A percentile compares a stretch with the other conserved stretches of the same genome.
Conservation (phyloP, 53 echinoderm and acorn worm species). For the Antedon mediterranea region DNA sequence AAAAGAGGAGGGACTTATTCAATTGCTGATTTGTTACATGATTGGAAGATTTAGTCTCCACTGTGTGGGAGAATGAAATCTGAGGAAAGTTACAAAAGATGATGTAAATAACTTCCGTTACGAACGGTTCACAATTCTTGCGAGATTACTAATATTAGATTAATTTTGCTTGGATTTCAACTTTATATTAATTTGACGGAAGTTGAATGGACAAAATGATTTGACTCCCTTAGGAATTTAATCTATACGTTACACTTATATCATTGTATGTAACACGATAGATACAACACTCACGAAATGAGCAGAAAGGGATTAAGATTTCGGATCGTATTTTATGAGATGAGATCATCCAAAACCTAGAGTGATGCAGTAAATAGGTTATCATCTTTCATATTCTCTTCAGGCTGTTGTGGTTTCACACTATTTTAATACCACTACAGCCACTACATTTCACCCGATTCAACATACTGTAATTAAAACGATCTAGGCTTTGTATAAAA, state of each 20-base stretch:
- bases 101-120: neutral
- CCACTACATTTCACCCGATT: too few species aligned
- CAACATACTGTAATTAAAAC: too few species aligned
- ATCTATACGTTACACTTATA: neutral
- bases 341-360: too few species aligned
- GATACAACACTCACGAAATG: too few species aligned
- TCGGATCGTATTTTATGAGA: too few species aligned
- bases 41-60: neutral
- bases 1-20: neutral
- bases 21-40: neutral
- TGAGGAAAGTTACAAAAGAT: neutral
- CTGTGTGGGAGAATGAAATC: neutral
- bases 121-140: neutral
- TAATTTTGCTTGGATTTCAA: neutral
- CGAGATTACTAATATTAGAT: neutral
- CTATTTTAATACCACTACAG: too few species aligned
- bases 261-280: neutral
- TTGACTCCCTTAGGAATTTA: neutral
- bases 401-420: too few species aligned
- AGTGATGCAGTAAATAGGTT: too few species aligned
- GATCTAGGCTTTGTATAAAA: too few species aligned
- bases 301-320: too few species aligned
- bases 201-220: neutral
- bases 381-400: too few species aligned
- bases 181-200: neutral